phyloP scores from a whole-genome alignment of 2,797 vertebrate species.

The Sebastolobus alascanus region DNA sequence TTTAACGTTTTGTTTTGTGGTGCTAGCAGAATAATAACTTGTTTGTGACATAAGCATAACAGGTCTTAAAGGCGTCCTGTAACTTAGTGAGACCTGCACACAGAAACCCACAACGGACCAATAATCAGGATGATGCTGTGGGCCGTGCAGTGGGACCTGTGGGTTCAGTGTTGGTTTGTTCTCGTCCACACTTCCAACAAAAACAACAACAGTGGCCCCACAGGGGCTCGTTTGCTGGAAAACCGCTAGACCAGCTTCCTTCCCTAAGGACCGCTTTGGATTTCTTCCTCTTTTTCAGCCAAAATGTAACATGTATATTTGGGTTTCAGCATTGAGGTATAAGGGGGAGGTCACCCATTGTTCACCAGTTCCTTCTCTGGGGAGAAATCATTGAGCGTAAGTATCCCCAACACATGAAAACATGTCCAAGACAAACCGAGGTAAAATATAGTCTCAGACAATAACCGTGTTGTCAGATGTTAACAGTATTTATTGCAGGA shows the following conservation, averaged over 20 bases:
- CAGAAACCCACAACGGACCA: background rate
- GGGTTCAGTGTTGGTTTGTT: slow-evolving; percentile 8
- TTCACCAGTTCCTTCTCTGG: background rate
- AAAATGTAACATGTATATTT: slow-evolving; percentile 2
- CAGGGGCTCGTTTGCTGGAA: slow-evolving; percentile 36
- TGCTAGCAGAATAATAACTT: background rate
- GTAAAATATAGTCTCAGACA: background rate
- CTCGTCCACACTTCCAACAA: background rate
- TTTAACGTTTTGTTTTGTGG: background rate
- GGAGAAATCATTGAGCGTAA: background rate
- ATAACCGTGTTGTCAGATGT: no score
- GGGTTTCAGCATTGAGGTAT: background rate
- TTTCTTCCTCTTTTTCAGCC: background rate
- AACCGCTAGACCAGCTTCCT: background rate
- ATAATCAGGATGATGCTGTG: slow-evolving; percentile 23
- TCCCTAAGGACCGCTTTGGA: slow-evolving; percentile 10
- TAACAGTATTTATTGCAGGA: background rate
- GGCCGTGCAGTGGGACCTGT: slow-evolving; percentile 1
- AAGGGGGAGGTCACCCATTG: background rate
- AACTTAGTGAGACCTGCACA: background rate
- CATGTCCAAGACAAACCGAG: background rate
- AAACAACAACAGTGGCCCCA: slow-evolving; percentile 9
- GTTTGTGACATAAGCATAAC: background rate
- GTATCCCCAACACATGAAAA: background rate
- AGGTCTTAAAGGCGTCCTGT: background rate